Evolutionary conservation across 2,888 invertebrate genomes (phyloP), one percentile per base, ranked within the genome.

Genomic region (Archips crataeganus): DNA sequence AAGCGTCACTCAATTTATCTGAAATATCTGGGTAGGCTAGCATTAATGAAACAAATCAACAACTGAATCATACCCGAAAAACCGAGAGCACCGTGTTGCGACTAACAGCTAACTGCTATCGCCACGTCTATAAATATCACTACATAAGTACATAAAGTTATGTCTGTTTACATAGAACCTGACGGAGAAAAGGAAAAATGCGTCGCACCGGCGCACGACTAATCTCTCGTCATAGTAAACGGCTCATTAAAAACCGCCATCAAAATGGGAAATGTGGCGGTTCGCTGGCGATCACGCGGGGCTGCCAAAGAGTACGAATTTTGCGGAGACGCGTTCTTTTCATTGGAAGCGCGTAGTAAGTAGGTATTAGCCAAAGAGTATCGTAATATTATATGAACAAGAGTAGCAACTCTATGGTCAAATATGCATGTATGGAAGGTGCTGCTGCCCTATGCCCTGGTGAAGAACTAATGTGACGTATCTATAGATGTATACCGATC

Each of bases 181-280:
- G 70, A 69, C 69, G 65, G 59, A 66, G 51, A 34, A 65, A 74
- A 71, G 49, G 68, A 75, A 77, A 67, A 75, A 70, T 34, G 49
- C 61, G 49, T 78, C 78, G 42, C 68, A 60, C 57, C 51, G 61
- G 59, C 62, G 71, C 57, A 62, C 73, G 62, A 72, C 80, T 83
- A 84, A 87, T 86, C 87, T 82, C 78, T 83, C 86, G 85, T 85
- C 87, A 84, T 86, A 83, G 85, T 83, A 83, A 85, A 90, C 89
- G 89, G 85, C 80, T 90, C 92, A 88, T 92, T 93, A 91, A 93
- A 90, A 86, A 83, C 84, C 81, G 80, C 85, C 88, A 85, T 89
- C 85, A 87, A 88, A 86, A 87, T 84, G 85, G 85, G 80, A 85
- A 87, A 82, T 80, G 82, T 83, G 79, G 81, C 80, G 76, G 77